A percentile compares a stretch with the other conserved stretches of the same genome.
Evolutionary conservation across 2,888 invertebrate species (phyloP).

Genomic region (Idaea aversata): DNA sequence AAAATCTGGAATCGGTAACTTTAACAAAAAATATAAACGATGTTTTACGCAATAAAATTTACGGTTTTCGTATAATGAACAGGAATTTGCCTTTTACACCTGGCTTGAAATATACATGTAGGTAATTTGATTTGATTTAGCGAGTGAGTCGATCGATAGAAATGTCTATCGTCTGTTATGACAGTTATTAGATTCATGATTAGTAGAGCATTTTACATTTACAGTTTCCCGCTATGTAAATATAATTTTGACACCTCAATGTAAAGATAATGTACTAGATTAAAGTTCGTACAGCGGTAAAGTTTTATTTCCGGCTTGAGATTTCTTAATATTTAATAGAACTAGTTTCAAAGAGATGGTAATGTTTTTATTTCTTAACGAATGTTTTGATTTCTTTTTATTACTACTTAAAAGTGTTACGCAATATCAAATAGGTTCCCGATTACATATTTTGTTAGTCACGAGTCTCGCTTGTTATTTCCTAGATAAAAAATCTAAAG

Average conservation of each 20-base stretch:
- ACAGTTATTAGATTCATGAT: conserved; percentile 6
- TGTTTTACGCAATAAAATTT: no score
- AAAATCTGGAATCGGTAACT: no score
- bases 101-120: no score
- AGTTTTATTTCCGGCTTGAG: conserved; percentile 8
- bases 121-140: no score
- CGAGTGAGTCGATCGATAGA: background rate
- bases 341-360: background rate
- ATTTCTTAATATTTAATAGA: background rate
- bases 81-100: no score
- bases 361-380: background rate
- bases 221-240: conserved; percentile 11
- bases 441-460: no score
- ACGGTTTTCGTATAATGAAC: no score
- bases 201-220: conserved; percentile 11
- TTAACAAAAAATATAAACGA: no score
- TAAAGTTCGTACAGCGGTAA: background rate
- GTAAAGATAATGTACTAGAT: conserved; percentile 7
- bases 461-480: no score
- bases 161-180: background rate
- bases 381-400: background rate
- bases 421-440: background rate
- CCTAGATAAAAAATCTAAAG: no score
- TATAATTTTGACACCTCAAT: conserved; percentile 10
- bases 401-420: background rate